phyloP scores from a whole-genome alignment of 2,113 vertebrate genomes.

The Hippocampus comes region DNA sequence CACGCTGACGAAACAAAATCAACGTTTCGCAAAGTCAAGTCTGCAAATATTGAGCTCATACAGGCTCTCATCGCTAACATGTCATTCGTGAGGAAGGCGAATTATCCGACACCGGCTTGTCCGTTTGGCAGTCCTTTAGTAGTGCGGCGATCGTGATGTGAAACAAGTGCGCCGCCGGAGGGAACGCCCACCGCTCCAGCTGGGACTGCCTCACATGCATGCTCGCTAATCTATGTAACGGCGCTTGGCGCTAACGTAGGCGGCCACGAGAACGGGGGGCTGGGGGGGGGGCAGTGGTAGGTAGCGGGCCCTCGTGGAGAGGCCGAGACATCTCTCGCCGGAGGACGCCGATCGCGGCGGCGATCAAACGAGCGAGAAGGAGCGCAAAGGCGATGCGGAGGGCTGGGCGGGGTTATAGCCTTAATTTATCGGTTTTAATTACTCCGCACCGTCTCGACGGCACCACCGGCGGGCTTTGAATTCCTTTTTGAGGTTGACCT shows the following conservation, averaged over 20 bases:
- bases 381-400: background rate
- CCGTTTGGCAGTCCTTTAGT: no score
- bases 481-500: slow-evolving; percentile 21
- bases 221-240: background rate
- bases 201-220: background rate
- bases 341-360: background rate
- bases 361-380: background rate
- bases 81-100: no score
- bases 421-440: slow-evolving; percentile 21
- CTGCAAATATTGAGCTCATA: background rate
- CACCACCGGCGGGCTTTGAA: slow-evolving; percentile 12
- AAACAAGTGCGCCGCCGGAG: no score
- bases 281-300: no score
- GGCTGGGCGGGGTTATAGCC: background rate
- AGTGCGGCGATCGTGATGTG: no score
- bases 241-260: background rate
- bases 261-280: background rate
- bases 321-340: background rate
- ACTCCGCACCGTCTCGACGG: slow-evolving; percentile 10
- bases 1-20: background rate
- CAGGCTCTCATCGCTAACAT: no score
- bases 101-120: no score
- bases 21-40: background rate
- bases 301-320: slow-evolving; percentile 18
- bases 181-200: no score